These are phyloP conservation scores for Mnemiopsis leidyi DNA, from an alignment of 37 sponge, comb jelly and placozoan species.

Conservation along the genomic window DNA sequence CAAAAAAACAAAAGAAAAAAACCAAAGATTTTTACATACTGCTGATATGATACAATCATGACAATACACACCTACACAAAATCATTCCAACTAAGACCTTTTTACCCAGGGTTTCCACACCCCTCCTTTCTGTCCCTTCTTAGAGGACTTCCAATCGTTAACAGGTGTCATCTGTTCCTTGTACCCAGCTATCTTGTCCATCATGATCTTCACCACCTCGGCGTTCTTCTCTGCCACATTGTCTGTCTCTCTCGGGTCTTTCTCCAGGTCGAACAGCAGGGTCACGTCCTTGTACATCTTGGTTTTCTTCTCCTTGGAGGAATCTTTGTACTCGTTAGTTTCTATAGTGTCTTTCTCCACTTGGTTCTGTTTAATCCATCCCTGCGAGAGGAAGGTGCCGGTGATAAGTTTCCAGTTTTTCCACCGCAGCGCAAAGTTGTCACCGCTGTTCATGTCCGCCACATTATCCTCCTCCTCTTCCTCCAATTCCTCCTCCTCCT, in stretches of 20 bases:
- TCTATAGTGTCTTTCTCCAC: not conserved
- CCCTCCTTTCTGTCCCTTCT: no score
- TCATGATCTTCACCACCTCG: not conserved
- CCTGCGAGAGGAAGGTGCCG: not conserved
- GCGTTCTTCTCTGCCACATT: conserved; percentile 30
- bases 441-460: not conserved
- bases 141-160: not conserved
- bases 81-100: no score
- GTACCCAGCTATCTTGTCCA: not conserved
- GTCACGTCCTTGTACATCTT: no score
- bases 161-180: not conserved
- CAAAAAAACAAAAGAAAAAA: no score
- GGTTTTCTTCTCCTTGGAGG: no score
- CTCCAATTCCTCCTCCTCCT: no score
- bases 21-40: no score
- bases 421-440: not conserved
- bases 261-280: not conserved
- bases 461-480: not conserved
- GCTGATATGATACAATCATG: no score
- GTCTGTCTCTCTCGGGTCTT: not conserved
- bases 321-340: not conserved
- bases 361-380: not conserved
- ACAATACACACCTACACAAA: no score
- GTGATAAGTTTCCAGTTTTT: conserved; percentile 21
- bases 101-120: no score